Conservation (phyloP, 2,113 vertebrate species). For the Oreocharis arfaki region DNA sequence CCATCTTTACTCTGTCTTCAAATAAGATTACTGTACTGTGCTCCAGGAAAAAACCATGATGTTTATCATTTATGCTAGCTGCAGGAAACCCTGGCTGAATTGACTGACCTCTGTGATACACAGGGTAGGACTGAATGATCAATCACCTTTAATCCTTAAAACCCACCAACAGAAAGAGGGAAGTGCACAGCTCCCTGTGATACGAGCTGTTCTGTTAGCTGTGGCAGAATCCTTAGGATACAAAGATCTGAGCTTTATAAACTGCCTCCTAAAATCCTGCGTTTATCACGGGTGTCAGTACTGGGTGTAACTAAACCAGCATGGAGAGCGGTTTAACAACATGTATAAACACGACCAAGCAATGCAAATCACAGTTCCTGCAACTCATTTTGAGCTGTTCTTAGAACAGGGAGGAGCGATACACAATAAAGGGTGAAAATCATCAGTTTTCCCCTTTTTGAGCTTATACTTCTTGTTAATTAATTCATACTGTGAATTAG, state of each 20-base stretch:
- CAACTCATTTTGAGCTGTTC: background rate
- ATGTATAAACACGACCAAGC: slow-evolving; percentile 18
- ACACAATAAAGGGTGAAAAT: background rate
- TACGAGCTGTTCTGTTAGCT: background rate
- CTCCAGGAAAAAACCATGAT: background rate
- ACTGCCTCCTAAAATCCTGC: background rate
- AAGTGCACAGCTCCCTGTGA: background rate
- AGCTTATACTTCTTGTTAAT: background rate
- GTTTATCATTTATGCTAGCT: background rate
- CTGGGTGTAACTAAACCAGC: slow-evolving; percentile 32
- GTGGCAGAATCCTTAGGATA: background rate
- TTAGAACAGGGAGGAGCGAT: background rate
- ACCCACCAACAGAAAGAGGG: background rate
- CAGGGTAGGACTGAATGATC: background rate
- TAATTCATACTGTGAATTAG: slow-evolving; percentile 1
- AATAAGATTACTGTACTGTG: background rate
- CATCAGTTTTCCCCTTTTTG: background rate
- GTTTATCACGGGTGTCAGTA: background rate
- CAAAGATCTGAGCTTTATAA: background rate
- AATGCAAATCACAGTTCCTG: slow-evolving; percentile 37
- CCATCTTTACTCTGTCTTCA: background rate
- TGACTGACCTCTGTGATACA: background rate
- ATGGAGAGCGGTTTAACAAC: slow-evolving; percentile 1
- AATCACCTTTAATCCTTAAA: background rate
- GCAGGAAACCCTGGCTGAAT: background rate